These are phyloP conservation scores for Mareca penelope DNA, from an alignment of 2,797 vertebrate genomes.

Conservation along the genomic window DNA sequence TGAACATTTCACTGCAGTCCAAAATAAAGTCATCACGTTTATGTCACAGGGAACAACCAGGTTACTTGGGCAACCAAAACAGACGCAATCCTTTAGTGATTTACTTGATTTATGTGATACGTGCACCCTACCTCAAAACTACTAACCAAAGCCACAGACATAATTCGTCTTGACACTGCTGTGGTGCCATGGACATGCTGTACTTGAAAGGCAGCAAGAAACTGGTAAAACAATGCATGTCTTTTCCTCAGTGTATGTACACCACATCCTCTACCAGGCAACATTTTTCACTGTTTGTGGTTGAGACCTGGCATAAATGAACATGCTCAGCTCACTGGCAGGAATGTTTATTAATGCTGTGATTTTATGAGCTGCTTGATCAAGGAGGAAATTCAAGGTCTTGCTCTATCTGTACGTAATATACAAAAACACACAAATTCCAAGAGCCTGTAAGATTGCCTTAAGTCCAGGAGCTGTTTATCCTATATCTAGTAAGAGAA, in stretches of 20 bases:
- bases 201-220: constrained; percentile 6
- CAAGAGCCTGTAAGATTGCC: background rate
- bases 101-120: background rate
- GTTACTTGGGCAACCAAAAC: background rate
- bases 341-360: constrained; percentile 60
- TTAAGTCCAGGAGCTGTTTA: background rate
- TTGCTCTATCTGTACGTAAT: background rate
- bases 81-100: background rate
- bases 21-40: background rate
- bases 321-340: constrained; percentile 29
- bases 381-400: background rate
- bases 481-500: background rate
- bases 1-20: background rate
- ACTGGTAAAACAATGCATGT: background rate
- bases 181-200: constrained; percentile 14
- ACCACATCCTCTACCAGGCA: constrained; percentile 73
- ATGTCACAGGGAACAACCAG: background rate
- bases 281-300: constrained; percentile 66
- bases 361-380: constrained; percentile 56
- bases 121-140: background rate
- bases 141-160: background rate
- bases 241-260: constrained; percentile 49
- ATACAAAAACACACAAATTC: background rate
- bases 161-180: background rate
- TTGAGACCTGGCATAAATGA: constrained; percentile 66